A percentile compares a stretch with the other conserved stretches of the same genome.
These are phyloP conservation scores for Dascillus cervinus DNA, from an alignment of 2,888 invertebrate genomes.

Conservation along the genomic window DNA sequence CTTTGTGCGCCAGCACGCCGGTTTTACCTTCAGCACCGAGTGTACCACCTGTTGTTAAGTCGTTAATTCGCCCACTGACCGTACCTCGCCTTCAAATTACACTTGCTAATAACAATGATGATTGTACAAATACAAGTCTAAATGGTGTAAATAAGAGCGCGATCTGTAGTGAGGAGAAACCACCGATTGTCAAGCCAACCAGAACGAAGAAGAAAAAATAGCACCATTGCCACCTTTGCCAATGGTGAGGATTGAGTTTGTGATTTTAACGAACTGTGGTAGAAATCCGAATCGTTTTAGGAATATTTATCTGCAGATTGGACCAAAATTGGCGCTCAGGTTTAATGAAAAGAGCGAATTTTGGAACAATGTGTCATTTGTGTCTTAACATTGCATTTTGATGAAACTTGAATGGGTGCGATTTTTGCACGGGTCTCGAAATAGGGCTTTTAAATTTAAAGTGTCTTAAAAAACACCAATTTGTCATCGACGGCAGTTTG, in stretches of 20 bases:
- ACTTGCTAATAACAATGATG: slow-evolving; percentile 36
- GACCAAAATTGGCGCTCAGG: too few species aligned
- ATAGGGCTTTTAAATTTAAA: too few species aligned
- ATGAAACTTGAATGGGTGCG: too few species aligned
- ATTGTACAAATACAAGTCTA: slow-evolving; percentile 15
- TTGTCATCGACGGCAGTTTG: too few species aligned
- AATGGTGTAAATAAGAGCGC: slow-evolving; percentile 17
- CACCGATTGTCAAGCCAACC: slow-evolving; percentile 36
- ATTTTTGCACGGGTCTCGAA: too few species aligned
- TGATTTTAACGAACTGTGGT: too few species aligned
- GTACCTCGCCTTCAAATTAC: slow-evolving; percentile 49
- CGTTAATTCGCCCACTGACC: slow-evolving; percentile 49
- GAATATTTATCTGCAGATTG: too few species aligned
- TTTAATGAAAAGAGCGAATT: too few species aligned
- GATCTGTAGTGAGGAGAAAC: slow-evolving; percentile 25
- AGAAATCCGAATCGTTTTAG: too few species aligned
- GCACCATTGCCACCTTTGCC: slow-evolving; percentile 30
- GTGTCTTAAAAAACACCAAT: too few species aligned
- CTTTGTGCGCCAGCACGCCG: slow-evolving; percentile 53
- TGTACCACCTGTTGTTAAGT: slow-evolving; percentile 50
- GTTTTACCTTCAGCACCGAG: slow-evolving; percentile 48
- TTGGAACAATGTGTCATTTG: too few species aligned
- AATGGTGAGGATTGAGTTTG: slow-evolving; percentile 21
- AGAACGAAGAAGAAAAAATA: slow-evolving; percentile 46
- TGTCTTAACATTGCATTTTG: too few species aligned